A percentile compares a stretch with the other conserved stretches of the same genome.
Evolutionary conservation across 2,113 vertebrate species (phyloP).

Genomic region (rat (Rattus norvegicus)): DNA sequence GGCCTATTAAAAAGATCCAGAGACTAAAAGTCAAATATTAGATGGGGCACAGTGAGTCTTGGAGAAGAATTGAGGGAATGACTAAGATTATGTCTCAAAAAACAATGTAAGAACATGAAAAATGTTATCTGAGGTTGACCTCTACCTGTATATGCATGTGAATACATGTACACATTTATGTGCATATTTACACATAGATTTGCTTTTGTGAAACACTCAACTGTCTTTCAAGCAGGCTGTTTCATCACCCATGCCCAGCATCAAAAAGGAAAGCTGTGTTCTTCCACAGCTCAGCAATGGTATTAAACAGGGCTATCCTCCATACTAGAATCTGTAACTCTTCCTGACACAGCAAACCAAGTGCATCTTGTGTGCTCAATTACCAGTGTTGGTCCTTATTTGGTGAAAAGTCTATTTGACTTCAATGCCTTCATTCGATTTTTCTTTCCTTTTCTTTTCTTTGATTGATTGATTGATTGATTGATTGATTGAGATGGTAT

Average conservation of each 20-base stretch:
- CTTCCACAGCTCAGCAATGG: neutral
- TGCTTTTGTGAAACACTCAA: neutral
- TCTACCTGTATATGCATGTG: neutral
- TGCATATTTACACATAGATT: neutral
- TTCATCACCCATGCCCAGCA: neutral
- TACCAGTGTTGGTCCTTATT: neutral
- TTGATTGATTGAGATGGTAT: neutral
- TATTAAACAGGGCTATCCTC: neutral
- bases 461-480: neutral
- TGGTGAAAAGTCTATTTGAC: neutral
- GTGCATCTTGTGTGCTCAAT: neutral
- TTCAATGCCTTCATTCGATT: neutral
- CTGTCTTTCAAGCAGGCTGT: neutral
- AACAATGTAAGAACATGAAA: neutral
- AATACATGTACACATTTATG: neutral
- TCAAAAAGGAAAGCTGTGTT: neutral
- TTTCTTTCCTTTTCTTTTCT: too few relatives aligned
- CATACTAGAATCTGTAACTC: neutral
- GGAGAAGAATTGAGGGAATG: too few relatives aligned
- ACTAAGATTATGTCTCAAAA: neutral
- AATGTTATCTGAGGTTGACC: neutral
- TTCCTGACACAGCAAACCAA: neutral
- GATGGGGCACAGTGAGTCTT: too few relatives aligned
- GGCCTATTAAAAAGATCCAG: too few relatives aligned
- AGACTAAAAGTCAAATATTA: too few relatives aligned